Evolutionary conservation across 2,113 vertebrate species (phyloP).

Genomic region (Peromyscus maniculatus): DNA sequence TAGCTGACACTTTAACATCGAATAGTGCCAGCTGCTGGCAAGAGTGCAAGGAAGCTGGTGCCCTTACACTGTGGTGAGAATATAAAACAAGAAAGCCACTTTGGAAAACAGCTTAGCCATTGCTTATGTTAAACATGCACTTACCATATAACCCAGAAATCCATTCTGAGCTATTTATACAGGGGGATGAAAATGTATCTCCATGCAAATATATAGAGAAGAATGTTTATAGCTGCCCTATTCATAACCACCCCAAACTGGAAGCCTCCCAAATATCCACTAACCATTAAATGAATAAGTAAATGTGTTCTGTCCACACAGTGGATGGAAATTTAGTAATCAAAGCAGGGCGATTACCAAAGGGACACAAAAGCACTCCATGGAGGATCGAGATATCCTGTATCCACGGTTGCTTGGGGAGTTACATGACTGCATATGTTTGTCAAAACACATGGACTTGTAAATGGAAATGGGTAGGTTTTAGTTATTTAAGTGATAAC

Average conservation of each 20-base stretch:
- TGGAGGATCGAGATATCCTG: neutral
- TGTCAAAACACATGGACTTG: neutral
- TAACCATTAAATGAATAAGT: neutral
- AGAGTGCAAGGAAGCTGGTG: neutral
- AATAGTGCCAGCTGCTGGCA: neutral
- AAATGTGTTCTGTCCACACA: neutral
- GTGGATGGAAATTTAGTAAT: neutral
- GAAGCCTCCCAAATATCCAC: neutral
- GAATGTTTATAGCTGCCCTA: slow-evolving; percentile 1
- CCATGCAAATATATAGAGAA: neutral
- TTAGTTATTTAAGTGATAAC: neutral
- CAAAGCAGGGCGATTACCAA: neutral
- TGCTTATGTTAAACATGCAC: slow-evolving; percentile 1
- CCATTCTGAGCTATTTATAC: neutral
- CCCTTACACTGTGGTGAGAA: neutral
- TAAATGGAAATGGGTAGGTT: neutral
- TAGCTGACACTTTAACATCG: slow-evolving; percentile 28
- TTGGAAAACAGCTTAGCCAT: slow-evolving; percentile 31
- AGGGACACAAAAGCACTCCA: neutral
- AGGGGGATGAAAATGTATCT: slow-evolving; percentile 22
- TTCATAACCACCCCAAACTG: neutral
- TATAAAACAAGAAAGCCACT: neutral
- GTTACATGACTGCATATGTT: neutral
- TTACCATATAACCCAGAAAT: slow-evolving; percentile 40
- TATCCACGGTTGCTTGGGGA: neutral